A percentile compares a stretch with the other conserved stretches of the same genome.
These are phyloP conservation scores for Petrocephalus schoutedeni DNA, from an alignment of 2,797 vertebrate genomes.

Conservation along the genomic window DNA sequence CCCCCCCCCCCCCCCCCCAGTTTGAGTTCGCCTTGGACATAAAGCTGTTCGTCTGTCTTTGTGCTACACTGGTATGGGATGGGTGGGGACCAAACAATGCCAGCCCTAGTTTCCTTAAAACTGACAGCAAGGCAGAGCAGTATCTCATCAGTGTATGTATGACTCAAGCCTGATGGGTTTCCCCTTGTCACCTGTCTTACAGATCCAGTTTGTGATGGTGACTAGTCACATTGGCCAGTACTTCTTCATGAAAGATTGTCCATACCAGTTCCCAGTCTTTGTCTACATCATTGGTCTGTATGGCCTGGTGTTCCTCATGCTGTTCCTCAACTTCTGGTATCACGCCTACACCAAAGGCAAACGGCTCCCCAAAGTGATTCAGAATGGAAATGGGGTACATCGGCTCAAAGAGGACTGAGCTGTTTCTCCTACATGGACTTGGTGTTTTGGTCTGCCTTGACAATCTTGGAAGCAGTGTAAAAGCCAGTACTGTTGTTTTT, in stretches of 20 bases:
- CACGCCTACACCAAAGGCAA: slow-evolving; percentile 92
- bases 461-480: slow-evolving; percentile 25
- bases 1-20: neutral
- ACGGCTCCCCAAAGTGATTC: slow-evolving; percentile 76
- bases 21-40: neutral
- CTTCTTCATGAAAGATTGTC: slow-evolving; percentile 83
- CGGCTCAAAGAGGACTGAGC: slow-evolving; percentile 6
- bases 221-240: slow-evolving; percentile 83
- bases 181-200: neutral
- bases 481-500: slow-evolving; percentile 5
- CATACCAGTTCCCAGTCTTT: slow-evolving; percentile 84
- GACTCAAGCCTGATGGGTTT: neutral
- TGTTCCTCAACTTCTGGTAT: slow-evolving; percentile 97
- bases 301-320: slow-evolving; percentile 77
- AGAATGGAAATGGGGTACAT: slow-evolving; percentile 60
- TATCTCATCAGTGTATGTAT: neutral
- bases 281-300: slow-evolving; percentile 82
- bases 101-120: neutral
- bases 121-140: neutral
- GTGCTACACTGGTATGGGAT: neutral
- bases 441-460: neutral
- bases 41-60: neutral
- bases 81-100: neutral
- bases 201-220: slow-evolving; percentile 85
- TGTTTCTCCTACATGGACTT: neutral